These are phyloP conservation scores for Ernsta delagoae DNA, from an alignment of 2,888 invertebrate species.

Conservation along the genomic window DNA sequence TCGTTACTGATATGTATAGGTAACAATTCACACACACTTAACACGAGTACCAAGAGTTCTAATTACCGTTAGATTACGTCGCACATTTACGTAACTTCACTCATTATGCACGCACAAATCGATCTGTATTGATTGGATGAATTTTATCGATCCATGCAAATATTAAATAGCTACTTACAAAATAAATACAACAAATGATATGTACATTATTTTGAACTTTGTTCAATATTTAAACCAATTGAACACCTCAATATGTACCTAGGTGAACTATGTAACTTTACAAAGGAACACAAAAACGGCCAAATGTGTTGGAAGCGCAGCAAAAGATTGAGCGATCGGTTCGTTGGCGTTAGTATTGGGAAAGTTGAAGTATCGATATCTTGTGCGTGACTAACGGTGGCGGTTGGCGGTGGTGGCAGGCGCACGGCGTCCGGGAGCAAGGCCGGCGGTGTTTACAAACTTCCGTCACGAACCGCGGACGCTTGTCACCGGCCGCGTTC, in stretches of 20 bases:
- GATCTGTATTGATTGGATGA: slow-evolving; percentile 30
- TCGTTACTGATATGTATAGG: not conserved
- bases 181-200: not conserved
- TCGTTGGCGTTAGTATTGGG: slow-evolving; percentile 23
- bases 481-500: slow-evolving; percentile 71
- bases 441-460: slow-evolving; percentile 81
- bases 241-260: no score
- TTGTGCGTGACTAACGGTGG: slow-evolving; percentile 62
- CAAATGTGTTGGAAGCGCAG: not conserved
- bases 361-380: slow-evolving; percentile 52
- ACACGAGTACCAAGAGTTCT: slow-evolving; percentile 22
- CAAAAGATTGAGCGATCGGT: slow-evolving; percentile 36
- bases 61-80: slow-evolving; percentile 47
- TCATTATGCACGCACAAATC: slow-evolving; percentile 31
- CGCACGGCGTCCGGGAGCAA: slow-evolving; percentile 68
- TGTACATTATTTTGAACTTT: not conserved
- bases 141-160: slow-evolving; percentile 11
- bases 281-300: slow-evolving; percentile 21
- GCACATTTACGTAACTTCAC: slow-evolving; percentile 36
- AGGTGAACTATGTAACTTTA: not conserved
- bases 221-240: no score
- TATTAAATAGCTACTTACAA: not conserved
- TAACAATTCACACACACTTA: slow-evolving; percentile 21
- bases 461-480: slow-evolving; percentile 73
- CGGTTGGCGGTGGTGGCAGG: slow-evolving; percentile 43